Percentiles rank a stretch among this genome's conserved stretches.
Evolutionary conservation across 2,888 invertebrate genomes (phyloP).

Genomic region (Oxyteleia sp.): DNA sequence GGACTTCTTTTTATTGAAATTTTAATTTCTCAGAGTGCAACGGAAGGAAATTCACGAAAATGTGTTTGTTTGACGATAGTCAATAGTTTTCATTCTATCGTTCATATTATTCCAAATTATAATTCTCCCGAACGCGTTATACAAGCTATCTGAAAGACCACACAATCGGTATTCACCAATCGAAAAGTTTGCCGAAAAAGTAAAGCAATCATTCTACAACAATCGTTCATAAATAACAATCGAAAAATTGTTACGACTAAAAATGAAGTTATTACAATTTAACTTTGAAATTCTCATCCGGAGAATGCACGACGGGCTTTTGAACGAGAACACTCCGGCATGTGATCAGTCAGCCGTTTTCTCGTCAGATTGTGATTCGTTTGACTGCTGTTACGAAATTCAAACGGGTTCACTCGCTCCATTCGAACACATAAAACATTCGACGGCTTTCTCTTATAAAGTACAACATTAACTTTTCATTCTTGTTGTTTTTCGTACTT

Average conservation of each 20-base stretch:
- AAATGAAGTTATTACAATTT: conserved; percentile 14
- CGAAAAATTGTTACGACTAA: neutral
- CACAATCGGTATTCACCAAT: no score
- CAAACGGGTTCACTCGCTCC: conserved; percentile 2
- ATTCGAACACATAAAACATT: conserved; percentile 24
- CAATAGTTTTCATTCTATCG: no score
- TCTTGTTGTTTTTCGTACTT: neutral
- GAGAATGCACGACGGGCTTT: neutral
- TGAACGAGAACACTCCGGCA: neutral
- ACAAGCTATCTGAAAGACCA: no score
- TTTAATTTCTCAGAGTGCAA: no score
- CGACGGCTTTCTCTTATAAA: conserved; percentile 12
- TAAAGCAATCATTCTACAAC: no score
- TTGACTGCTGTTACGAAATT: conserved; percentile 43
- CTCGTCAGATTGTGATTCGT: conserved; percentile 39
- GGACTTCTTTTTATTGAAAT: no score
- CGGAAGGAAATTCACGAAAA: no score
- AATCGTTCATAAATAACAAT: no score
- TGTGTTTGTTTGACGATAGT: no score
- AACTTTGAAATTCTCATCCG: conserved; percentile 7
- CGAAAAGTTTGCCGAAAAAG: no score
- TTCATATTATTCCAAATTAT: no score
- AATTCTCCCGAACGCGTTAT: no score
- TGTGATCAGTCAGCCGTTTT: conserved; percentile 28
- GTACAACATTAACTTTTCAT: conserved; percentile 3